Conservation (phyloP, 2,888 invertebrate species). For the Xestia c-nigrum region DNA sequence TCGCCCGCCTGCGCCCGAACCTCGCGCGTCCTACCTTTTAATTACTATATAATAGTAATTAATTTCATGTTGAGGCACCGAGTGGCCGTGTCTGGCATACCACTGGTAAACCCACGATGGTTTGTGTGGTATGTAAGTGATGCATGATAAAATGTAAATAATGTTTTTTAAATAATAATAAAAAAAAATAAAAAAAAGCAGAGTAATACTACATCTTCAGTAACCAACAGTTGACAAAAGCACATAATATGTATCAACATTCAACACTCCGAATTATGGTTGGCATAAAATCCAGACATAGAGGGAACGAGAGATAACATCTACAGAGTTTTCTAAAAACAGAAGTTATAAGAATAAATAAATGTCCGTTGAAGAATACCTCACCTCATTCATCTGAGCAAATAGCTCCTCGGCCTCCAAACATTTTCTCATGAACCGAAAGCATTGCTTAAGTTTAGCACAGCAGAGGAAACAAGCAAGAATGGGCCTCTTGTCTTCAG, state of each 20-base stretch:
- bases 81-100: no score
- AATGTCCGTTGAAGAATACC: neutral
- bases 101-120: no score
- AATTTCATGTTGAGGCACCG: no score
- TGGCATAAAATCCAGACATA: neutral
- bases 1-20: no score
- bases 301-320: neutral
- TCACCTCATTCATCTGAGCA: neutral
- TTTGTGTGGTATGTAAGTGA: no score
- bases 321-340: neutral
- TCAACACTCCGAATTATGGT: no score
- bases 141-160: no score
- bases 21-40: no score
- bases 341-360: neutral
- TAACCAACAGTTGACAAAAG: neutral
- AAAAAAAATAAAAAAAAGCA: no score
- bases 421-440: neutral
- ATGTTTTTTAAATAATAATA: no score
- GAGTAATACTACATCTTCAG: no score
- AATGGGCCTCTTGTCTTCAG: neutral
- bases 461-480: neutral
- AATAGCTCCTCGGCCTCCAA: neutral
- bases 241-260: neutral
- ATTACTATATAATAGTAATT: no score
- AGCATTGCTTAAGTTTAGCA: neutral